Conservation (phyloP, 1,140 invertebrate genomes). For the Drosophila tani region DNA sequence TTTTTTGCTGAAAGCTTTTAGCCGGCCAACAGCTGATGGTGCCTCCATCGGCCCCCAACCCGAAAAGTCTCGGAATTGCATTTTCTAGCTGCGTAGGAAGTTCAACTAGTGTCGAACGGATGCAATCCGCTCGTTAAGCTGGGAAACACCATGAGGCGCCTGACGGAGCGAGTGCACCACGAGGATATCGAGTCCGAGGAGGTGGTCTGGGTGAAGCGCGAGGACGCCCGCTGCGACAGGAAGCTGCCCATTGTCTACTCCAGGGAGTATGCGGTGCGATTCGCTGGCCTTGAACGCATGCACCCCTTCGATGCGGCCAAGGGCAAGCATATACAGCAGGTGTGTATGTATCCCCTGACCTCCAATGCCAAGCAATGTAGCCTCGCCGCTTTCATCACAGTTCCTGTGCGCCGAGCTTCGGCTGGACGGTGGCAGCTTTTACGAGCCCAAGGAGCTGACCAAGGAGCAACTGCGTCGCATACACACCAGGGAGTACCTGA, state of each 20-base stretch:
- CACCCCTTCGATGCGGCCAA: conserved; percentile 96
- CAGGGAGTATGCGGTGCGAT: conserved; percentile 92
- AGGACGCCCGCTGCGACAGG: conserved; percentile 17
- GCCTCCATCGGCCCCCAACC: conserved; percentile 10
- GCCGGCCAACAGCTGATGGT: conserved; percentile 30
- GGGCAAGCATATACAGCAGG: conserved; percentile 92
- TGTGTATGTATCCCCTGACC: conserved; percentile 65
- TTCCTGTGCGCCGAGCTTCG: conserved; percentile 86
- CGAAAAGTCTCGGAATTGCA: conserved; percentile 23
- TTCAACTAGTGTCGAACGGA: conserved; percentile 57
- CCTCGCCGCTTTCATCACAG: conserved; percentile 72
- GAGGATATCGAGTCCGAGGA: conserved; percentile 48
- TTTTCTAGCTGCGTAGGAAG: conserved; percentile 36
- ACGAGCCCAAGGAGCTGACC: conserved; percentile 89
- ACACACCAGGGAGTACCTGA: conserved; percentile 90
- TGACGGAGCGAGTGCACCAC: conserved; percentile 57
- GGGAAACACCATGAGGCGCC: conserved; percentile 27
- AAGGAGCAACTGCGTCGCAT: conserved; percentile 90
- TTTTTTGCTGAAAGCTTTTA: conserved; percentile 27
- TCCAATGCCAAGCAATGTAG: neutral
- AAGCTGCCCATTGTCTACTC: conserved; percentile 91
- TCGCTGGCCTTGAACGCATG: conserved; percentile 92
- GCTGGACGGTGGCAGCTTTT: conserved; percentile 85
- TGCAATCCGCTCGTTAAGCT: conserved; percentile 2
- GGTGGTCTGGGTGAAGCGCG: conserved; percentile 57